Conservation (phyloP, 2,888 invertebrate genomes). For the Cephus spinipes region DNA sequence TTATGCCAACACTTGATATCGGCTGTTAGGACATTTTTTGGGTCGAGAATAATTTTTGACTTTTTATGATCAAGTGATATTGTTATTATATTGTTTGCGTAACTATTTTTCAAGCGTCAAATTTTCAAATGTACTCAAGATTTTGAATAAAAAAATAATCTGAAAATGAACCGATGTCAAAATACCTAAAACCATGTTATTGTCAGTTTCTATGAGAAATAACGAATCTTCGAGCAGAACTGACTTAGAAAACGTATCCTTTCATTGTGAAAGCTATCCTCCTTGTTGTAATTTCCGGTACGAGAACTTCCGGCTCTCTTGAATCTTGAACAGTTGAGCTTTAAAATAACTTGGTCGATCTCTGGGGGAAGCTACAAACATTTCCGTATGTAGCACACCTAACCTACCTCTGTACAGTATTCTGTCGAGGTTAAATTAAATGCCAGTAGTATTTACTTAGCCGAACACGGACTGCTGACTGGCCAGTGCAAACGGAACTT, state of each 20-base stretch:
- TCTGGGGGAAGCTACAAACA: not conserved
- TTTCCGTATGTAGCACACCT: not conserved
- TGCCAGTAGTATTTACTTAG: conserved; percentile 10
- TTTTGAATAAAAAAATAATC: not conserved
- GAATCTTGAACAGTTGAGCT: not conserved
- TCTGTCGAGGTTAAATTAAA: conserved; percentile 12
- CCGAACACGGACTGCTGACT: not conserved
- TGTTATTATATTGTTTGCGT: not conserved
- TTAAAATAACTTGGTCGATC: not conserved
- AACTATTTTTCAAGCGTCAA: not conserved
- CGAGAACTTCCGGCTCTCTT: not conserved
- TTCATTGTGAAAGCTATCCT: not conserved
- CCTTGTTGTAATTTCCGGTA: not conserved
- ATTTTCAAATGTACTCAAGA: not conserved
- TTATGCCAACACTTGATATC: not conserved
- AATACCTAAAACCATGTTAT: not conserved
- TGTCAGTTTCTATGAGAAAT: not conserved
- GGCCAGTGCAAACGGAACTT: not conserved
- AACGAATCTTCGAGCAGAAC: not conserved
- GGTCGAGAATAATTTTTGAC: not conserved
- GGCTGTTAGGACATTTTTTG: not conserved
- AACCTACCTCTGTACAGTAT: not conserved
- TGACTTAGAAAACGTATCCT: not conserved
- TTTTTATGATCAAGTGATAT: not conserved
- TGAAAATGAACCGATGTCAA: not conserved